Evolutionary conservation across 2,888 invertebrate genomes (phyloP).

Genomic region (Dolomedes plantarius): DNA sequence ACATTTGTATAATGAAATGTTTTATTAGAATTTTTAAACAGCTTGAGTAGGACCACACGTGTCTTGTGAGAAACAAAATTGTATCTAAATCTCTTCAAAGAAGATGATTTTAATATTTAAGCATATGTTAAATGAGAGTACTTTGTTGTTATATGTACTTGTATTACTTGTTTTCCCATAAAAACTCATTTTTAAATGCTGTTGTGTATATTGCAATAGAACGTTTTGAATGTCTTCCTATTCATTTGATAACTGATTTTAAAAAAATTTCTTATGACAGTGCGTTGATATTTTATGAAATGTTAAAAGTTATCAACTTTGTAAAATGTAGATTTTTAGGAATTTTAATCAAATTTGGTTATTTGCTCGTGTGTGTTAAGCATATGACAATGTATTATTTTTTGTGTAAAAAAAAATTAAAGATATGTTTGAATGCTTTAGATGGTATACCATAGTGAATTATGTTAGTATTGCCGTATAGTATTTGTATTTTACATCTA

Average conservation of each 20-base stretch:
- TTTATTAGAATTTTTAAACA: slow-evolving; percentile 6
- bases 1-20: neutral
- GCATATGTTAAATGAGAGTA: neutral
- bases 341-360: too few relatives aligned
- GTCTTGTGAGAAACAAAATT: neutral
- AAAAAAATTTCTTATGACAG: too few relatives aligned
- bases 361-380: too few relatives aligned
- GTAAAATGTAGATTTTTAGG: too few relatives aligned
- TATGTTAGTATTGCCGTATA: too few relatives aligned
- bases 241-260: too few relatives aligned
- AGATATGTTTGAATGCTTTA: neutral
- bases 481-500: too few relatives aligned
- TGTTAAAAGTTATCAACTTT: too few relatives aligned
- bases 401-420: neutral
- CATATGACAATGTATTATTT: too few relatives aligned
- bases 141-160: slow-evolving; percentile 11
- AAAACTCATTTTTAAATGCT: neutral
- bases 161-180: neutral
- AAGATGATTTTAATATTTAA: neutral
- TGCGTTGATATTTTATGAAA: too few relatives aligned
- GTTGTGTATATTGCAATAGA: slow-evolving; percentile 9
- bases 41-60: neutral
- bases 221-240: slow-evolving; percentile 9
- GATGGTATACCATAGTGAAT: too few relatives aligned
- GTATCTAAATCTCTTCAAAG: neutral